These are phyloP conservation scores for Adrianichthys oophorus DNA, from an alignment of 2,797 vertebrate species.

Conservation along the genomic window DNA sequence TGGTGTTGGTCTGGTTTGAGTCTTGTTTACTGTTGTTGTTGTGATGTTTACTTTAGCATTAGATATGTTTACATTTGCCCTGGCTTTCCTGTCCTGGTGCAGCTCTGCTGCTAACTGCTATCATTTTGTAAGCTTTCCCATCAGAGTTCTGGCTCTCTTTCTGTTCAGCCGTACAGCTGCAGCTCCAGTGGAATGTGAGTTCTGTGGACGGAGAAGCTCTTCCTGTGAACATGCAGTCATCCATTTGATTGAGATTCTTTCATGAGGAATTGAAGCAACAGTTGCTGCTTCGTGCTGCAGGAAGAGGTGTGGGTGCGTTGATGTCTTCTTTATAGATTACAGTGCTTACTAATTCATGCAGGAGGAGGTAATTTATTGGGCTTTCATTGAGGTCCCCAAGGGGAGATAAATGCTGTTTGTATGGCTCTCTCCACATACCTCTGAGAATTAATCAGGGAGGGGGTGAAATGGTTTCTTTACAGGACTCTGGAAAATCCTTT, in stretches of 20 bases:
- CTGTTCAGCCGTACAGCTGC: too few species aligned
- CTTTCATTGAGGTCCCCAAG: constrained; percentile 56
- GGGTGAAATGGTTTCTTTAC: constrained; percentile 66
- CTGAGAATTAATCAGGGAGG: constrained; percentile 54
- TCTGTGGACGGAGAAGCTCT: too few species aligned
- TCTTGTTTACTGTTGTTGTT: too few species aligned
- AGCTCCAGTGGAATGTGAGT: too few species aligned
- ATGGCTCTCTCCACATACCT: constrained; percentile 53
- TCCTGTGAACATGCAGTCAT: too few species aligned
- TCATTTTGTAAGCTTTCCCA: too few species aligned
- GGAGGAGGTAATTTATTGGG: constrained; percentile 68
- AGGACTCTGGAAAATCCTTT: constrained; percentile 47
- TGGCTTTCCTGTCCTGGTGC: too few species aligned
- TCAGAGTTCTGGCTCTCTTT: too few species aligned
- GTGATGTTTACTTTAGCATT: too few species aligned
- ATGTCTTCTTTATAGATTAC: constrained; percentile 64
- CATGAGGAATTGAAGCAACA: constrained; percentile 49
- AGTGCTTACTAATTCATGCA: constrained; percentile 67
- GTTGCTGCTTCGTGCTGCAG: constrained; percentile 43
- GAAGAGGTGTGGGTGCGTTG: constrained; percentile 45
- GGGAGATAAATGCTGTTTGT: constrained; percentile 65
- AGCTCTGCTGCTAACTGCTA: too few species aligned
- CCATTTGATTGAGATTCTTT: neutral
- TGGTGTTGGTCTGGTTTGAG: too few species aligned
- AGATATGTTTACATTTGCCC: too few species aligned